Evolutionary conservation across 2,888 invertebrate genomes (phyloP), one percentile per base, ranked within the genome.

Genomic region (Drosophila diplacantha): DNA sequence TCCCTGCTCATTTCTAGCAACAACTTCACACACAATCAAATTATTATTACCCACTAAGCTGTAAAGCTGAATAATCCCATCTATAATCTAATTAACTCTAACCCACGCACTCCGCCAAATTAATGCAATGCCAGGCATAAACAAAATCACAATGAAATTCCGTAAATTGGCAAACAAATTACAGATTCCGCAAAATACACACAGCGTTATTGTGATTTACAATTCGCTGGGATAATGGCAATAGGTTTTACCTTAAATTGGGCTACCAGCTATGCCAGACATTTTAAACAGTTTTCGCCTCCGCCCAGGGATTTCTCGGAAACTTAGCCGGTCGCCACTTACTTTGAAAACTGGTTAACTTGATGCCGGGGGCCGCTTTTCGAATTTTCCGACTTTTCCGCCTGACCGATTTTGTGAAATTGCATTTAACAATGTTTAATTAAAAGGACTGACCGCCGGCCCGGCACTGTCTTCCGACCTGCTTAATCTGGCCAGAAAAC

Each of bases 401-500:
- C 68, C 63, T 73, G 71, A 79, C 46, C 62, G 58, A 50, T 54
- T 69, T 64, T 49, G 46, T 49, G 49, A 64, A 76, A 69, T 69
- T 73, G 64, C 71, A 64, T 71, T 71, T 37, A 58, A 62, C 58
- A 61, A 69, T 71, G 63, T 69, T 76, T 82, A 82, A 76, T 76
- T 79, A 82, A 76, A 66, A 44, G 61, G 37, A 35, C 61, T 62
- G 66, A 47, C 68, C 52, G 49, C 44, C 65, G 49, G 65, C 24
- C 44, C 65, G 49, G 65, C 24, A 39, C 54, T 32, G 43, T 29
- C 60, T 59, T 46, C 60, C 59, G 59, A 60, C 60, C 60, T 26
- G 46, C 32, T 41, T 61, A 61, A 61, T 62, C 63, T 62, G 41
- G 38, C 26, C 44, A 46, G 14, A 46, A 43, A 66, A 61, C 16